Evolutionary conservation across 2,888 invertebrate species (phyloP).

Genomic region (Monoplex corrugatus): DNA sequence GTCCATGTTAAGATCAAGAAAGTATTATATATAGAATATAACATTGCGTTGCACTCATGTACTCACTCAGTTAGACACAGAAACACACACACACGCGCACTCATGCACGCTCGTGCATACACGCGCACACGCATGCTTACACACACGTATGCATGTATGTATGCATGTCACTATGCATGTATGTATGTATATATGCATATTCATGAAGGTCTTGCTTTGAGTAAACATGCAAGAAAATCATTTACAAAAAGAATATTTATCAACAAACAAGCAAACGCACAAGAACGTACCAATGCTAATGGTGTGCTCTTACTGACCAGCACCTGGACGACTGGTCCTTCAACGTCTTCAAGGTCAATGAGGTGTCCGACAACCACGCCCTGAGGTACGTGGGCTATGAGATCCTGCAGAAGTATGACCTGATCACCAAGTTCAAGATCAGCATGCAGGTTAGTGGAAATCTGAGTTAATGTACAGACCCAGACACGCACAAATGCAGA

Average conservation of each 20-base stretch:
- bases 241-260: background rate
- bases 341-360: slow-evolving; percentile 94
- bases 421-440: slow-evolving; percentile 94
- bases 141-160: background rate
- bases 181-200: background rate
- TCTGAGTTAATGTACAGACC: slow-evolving; percentile 46
- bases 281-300: too few species aligned
- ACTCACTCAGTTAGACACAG: background rate
- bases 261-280: too few species aligned
- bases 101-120: too few species aligned
- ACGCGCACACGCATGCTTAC: too few species aligned
- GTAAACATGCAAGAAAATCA: background rate
- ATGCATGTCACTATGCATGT: background rate
- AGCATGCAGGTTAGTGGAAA: slow-evolving; percentile 64
- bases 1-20: too few species aligned
- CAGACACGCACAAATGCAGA: too few species aligned
- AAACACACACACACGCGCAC: too few species aligned
- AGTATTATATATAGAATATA: too few species aligned
- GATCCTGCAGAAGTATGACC: slow-evolving; percentile 95
- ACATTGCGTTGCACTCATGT: too few species aligned
- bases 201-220: background rate
- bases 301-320: slow-evolving; percentile 66
- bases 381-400: slow-evolving; percentile 97
- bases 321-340: slow-evolving; percentile 95
- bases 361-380: slow-evolving; percentile 92